Evolutionary conservation across 2,888 invertebrate genomes (phyloP), one percentile per base, ranked within the genome.

Genomic region (Patella depressa): DNA sequence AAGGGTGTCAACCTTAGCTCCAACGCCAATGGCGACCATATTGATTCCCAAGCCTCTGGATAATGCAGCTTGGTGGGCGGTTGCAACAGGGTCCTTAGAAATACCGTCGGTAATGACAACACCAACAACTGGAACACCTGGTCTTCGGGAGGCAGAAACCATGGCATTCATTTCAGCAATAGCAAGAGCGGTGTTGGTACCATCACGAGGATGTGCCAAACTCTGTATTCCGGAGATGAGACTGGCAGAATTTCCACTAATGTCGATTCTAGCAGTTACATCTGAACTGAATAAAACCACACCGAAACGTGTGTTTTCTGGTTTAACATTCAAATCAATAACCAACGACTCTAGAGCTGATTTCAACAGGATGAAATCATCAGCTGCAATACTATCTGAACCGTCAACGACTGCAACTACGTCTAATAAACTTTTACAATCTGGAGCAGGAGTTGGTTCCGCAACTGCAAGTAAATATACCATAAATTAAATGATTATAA

Each of bases 41-140:
- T 88, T 87, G 45, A 91, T 89, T 34, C 91, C 90, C 3, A 85
- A 82, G 55, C 86, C 84, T n/a, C 88, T 85, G 1, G 91, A 90
- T 17, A 83, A 74, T 53, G 82, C 85, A 5, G 92, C 90, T 57
- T 90, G 88, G 45, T 80, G 80, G n/a, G 89, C 88, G 5, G 92
- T 91, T 73, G 88, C 85, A 0, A 12, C 19, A 2, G 81, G 82
- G 71, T 81, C 59, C 45, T 86, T 90, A 53, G 91, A 90, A 72
- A 88, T 87, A n/a, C 91, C 92, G 78, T 92, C 92, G 0, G 92
- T 91, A 45, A 92, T 87, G 9, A 92, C 90, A 29, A 92, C 85
- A 11, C 88, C 90, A 0, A 91, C 87, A 80, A 89, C 89, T 0
- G 91, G 91, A 3, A 91, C 86, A 24, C 84, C 81, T 0, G 53